Percentiles rank a stretch among this genome's conserved stretches.
These are phyloP conservation scores for Eutrigla gurnardus DNA, from an alignment of 2,797 vertebrate species.

Conservation along the genomic window DNA sequence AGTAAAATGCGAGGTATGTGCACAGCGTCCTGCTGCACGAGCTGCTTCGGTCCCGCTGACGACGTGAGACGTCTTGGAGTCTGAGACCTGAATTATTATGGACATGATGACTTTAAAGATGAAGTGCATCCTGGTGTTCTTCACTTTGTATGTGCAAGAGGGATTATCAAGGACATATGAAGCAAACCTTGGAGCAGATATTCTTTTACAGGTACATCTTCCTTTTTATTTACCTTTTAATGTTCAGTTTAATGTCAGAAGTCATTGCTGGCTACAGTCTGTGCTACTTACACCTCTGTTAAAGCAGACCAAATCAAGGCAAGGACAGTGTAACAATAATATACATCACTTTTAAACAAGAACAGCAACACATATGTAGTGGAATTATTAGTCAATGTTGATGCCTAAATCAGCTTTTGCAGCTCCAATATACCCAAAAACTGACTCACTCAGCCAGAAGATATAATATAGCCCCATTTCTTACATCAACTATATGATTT, in stretches of 20 bases:
- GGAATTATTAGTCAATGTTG: neutral
- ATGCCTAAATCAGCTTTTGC: neutral
- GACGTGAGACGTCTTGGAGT: constrained; percentile 30
- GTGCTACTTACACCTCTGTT: neutral
- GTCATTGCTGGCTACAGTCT: neutral
- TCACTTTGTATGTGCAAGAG: constrained; percentile 56
- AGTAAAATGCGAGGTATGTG: constrained; percentile 71
- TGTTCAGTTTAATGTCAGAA: neutral
- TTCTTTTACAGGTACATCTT: constrained; percentile 70
- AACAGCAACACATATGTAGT: neutral
- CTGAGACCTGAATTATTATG: constrained; percentile 5
- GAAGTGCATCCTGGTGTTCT: constrained; percentile 63
- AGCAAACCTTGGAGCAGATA: constrained; percentile 47
- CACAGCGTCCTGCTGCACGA: constrained; percentile 43
- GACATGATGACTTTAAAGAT: constrained; percentile 59
- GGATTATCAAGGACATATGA: constrained; percentile 67
- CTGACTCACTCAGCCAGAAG: neutral
- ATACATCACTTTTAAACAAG: neutral
- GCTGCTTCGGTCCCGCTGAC: constrained; percentile 39
- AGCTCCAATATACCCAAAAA: neutral
- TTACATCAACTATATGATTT: neutral
- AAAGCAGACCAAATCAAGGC: neutral
- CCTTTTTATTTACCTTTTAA: neutral
- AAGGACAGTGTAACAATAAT: neutral
- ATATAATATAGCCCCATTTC: neutral